phyloP scores from a whole-genome alignment of 2,797 vertebrate species.

The Yasuhikotakia modesta region DNA sequence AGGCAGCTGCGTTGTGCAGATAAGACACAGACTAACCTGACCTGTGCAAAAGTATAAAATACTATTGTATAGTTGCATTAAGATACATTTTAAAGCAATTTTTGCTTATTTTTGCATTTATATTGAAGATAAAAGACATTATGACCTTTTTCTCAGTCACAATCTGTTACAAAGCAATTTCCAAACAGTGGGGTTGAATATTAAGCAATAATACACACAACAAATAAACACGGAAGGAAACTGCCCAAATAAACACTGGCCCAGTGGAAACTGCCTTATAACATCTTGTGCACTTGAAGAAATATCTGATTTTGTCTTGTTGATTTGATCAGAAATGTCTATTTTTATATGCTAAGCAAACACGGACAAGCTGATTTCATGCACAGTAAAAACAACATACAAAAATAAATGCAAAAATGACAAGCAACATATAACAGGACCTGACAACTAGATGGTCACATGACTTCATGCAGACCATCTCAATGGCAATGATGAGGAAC shows the following conservation, averaged over 20 bases:
- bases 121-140: background rate
- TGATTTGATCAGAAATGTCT: background rate
- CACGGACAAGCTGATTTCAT: conserved; percentile 66
- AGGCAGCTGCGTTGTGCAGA: background rate
- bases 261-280: background rate
- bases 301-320: no score
- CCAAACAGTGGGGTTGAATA: background rate
- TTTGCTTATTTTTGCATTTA: no score
- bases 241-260: no score
- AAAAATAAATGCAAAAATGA: conserved; percentile 66
- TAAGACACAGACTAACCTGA: background rate
- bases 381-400: conserved; percentile 61
- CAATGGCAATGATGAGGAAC: conserved; percentile 66
- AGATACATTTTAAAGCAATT: background rate
- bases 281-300: background rate
- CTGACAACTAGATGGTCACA: conserved; percentile 73
- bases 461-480: conserved; percentile 69
- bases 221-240: no score
- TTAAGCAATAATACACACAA: background rate
- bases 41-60: no score
- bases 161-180: background rate
- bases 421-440: conserved; percentile 63
- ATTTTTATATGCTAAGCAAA: background rate
- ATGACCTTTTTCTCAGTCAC: background rate
- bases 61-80: background rate